A percentile compares a stretch with the other conserved stretches of the same genome.
Conservation (phyloP, 2,888 invertebrate genomes). For the Allolobophora icterica region DNA sequence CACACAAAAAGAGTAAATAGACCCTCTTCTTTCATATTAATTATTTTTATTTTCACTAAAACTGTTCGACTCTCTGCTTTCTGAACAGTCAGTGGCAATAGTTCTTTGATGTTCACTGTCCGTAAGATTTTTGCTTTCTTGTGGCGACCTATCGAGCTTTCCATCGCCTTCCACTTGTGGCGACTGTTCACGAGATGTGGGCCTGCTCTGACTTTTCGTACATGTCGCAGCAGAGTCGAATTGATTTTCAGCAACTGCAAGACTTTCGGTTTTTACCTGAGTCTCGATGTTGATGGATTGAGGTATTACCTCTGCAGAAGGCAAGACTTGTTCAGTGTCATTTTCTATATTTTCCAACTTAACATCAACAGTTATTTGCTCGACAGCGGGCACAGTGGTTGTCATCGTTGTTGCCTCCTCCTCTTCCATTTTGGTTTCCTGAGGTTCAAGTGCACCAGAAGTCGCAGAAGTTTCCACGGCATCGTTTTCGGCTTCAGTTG, state of each 20-base stretch:
- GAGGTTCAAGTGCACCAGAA: constrained; percentile 17
- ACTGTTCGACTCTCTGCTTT: neutral
- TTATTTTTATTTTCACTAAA: constrained; percentile 17
- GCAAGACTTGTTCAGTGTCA: neutral
- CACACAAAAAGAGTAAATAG: neutral
- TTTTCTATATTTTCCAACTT: constrained; percentile 17
- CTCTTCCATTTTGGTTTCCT: constrained; percentile 3
- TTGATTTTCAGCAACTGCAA: neutral
- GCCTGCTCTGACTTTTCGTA: neutral
- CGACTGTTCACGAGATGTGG: neutral
- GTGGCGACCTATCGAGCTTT: neutral
- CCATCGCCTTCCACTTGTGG: neutral
- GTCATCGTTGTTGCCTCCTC: neutral
- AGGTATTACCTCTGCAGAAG: neutral
- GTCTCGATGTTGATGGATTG: neutral
- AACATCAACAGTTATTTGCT: neutral
- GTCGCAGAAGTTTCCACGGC: neutral
- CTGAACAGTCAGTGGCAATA: neutral
- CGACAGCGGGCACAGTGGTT: neutral
- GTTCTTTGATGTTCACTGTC: neutral
- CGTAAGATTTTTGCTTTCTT: neutral
- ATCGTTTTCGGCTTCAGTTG: neutral
- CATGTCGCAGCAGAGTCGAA: neutral
- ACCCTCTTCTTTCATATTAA: neutral
- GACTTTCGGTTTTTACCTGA: constrained; percentile 17